Base-by-base conservation (phyloP, 2,888 invertebrate species). In the Chydorus sphaericus region DNA sequence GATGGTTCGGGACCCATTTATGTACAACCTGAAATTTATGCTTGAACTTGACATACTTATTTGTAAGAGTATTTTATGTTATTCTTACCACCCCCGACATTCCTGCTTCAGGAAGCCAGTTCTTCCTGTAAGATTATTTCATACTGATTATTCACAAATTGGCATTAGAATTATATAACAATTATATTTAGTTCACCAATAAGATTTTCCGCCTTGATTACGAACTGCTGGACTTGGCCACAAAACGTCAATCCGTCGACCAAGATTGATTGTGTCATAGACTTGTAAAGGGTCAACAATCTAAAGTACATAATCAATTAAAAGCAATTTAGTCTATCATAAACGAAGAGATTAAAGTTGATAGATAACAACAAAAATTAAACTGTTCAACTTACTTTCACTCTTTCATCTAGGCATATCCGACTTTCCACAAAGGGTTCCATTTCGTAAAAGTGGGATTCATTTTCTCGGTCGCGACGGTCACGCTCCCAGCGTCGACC, bases 171-270 rank as follows among this genome's bases (percentile, higher is more conserved):
- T n/a, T n/a, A n/a, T n/a, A n/a, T n/a, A n/a, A n/a, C n/a, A n/a
- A n/a, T n/a, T n/a, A n/a, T n/a, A n/a, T n/a, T n/a, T n/a, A n/a
- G n/a, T n/a, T n/a, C n/a, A n/a, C 96, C 94, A 96, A 62, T 80
- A 81, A 49, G 85, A 84, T 60, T 89, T 76, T 0, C 94, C 93
- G 0, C 94, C 94, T 61, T 83, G 77, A 59, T 81, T 80, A 55
- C 91, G 73, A 83, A 91, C 89, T 54, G 80, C 78, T 67, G 93
- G 92, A 62, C 83, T 84, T 0, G 96, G 96, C 96, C 96, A 97
- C 62, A 82, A 80, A n/a, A 94, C 92, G 65, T 93, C 93, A 58
- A 92, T 90, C 60, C 90, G 74, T 59, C 91, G 74, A 8, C 90
- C 90, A 61, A 91, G 73, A 69, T 94, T 94, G 57, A 94, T 84